Percentiles rank a stretch among this genome's conserved stretches.
phyloP scores from a whole-genome alignment of 2,113 vertebrate species.

The Leptobrachium ailaonicum region DNA sequence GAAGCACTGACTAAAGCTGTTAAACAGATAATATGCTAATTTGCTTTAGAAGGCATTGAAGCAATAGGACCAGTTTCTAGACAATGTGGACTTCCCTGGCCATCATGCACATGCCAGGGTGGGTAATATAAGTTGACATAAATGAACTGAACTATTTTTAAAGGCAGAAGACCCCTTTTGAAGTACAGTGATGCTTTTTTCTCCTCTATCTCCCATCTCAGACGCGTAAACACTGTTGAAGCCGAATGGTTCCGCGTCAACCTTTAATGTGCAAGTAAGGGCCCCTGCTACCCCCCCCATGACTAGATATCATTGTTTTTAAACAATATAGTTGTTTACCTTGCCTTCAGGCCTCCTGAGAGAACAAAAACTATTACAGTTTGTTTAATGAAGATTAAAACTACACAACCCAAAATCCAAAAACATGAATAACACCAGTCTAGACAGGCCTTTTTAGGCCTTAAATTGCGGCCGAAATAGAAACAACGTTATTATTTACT shows the following conservation, averaged over 20 bases:
- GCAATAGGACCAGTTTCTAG: background rate
- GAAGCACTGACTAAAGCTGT: too few relatives aligned
- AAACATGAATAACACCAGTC: slow-evolving; percentile 28
- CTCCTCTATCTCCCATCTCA: background rate
- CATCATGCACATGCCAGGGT: slow-evolving; percentile 8
- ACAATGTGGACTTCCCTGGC: slow-evolving; percentile 8
- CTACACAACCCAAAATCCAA: slow-evolving; percentile 7
- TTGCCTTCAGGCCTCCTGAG: slow-evolving; percentile 34
- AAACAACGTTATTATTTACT: slow-evolving; percentile 3
- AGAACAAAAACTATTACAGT: slow-evolving; percentile 30
- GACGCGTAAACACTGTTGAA: slow-evolving; percentile 23
- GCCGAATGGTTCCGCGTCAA: slow-evolving; percentile 7
- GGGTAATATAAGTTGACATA: slow-evolving; percentile 33
- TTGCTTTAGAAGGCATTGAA: too few relatives aligned
- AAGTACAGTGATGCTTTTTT: slow-evolving; percentile 11
- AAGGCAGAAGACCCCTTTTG: slow-evolving; percentile 13
- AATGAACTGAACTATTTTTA: background rate
- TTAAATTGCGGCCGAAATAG: background rate
- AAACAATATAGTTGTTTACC: slow-evolving; percentile 43
- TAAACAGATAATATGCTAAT: too few relatives aligned
- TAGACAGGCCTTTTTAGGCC: slow-evolving; percentile 26
- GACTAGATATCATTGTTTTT: slow-evolving; percentile 42
- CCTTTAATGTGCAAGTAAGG: slow-evolving; percentile 26
- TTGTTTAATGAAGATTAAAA: slow-evolving; percentile 37
- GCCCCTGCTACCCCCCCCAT: slow-evolving; percentile 4